Conservation (phyloP, 2,888 invertebrate genomes). For the Orgyia antiqua region DNA sequence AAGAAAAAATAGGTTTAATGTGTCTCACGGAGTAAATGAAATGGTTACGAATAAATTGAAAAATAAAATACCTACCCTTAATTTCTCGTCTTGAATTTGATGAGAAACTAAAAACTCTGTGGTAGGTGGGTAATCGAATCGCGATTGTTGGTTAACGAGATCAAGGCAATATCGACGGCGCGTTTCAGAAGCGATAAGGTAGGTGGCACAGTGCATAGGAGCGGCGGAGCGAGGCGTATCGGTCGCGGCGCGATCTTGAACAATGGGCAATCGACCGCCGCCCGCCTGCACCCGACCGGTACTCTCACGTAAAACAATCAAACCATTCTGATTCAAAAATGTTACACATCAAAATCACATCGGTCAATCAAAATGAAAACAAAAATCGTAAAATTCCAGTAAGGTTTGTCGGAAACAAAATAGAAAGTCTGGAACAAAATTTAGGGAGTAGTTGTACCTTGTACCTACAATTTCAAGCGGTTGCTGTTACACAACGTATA, state of each 20-base stretch:
- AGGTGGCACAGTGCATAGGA: slow-evolving; percentile 50
- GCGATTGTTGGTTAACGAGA: slow-evolving; percentile 64
- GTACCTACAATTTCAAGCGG: too few relatives aligned
- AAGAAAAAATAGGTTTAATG: too few relatives aligned
- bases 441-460: too few relatives aligned
- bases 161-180: slow-evolving; percentile 58
- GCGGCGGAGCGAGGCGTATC: slow-evolving; percentile 68
- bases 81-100: slow-evolving; percentile 27
- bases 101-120: slow-evolving; percentile 46
- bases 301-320: slow-evolving; percentile 26
- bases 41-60: too few relatives aligned
- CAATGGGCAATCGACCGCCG: slow-evolving; percentile 68
- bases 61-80: background rate
- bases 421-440: too few relatives aligned
- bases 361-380: slow-evolving; percentile 11
- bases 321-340: slow-evolving; percentile 20
- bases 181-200: slow-evolving; percentile 55
- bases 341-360: slow-evolving; percentile 14
- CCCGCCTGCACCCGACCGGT: slow-evolving; percentile 26
- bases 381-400: too few relatives aligned
- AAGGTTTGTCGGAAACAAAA: too few relatives aligned
- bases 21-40: too few relatives aligned
- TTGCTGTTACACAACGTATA: too few relatives aligned
- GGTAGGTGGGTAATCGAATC: slow-evolving; percentile 59
- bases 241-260: slow-evolving; percentile 60